These are phyloP conservation scores for Ammodytes marinus DNA, from an alignment of 2,113 vertebrate species.

Conservation along the genomic window DNA sequence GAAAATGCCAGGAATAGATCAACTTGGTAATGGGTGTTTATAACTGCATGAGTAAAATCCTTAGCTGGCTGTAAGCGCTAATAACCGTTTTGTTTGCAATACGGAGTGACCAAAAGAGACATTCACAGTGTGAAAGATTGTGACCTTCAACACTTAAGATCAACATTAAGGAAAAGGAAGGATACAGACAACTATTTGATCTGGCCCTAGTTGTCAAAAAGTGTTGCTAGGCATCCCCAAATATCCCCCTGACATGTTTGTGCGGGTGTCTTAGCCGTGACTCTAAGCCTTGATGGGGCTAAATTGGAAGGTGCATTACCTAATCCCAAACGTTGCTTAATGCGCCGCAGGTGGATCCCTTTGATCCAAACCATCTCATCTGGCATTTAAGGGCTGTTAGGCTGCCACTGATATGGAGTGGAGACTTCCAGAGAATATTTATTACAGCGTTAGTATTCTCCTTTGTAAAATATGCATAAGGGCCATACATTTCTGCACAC, in stretches of 20 bases:
- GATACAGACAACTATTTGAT: conserved; percentile 2
- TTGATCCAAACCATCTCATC: conserved; percentile 66
- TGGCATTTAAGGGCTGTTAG: conserved; percentile 61
- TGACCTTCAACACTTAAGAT: neutral
- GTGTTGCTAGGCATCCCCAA: conserved; percentile 42
- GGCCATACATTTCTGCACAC: conserved; percentile 44
- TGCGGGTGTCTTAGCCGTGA: conserved; percentile 49
- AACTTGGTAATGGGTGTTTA: neutral
- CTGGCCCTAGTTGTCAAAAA: conserved; percentile 29
- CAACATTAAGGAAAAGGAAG: neutral
- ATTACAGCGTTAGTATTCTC: conserved; percentile 50
- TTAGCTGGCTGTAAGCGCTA: neutral
- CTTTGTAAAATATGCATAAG: conserved; percentile 72
- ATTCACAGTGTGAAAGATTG: neutral
- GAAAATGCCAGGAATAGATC: neutral
- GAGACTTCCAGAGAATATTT: conserved; percentile 36
- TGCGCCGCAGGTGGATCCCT: conserved; percentile 65
- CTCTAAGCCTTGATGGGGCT: conserved; percentile 63
- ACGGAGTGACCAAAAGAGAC: neutral
- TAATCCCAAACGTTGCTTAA: conserved; percentile 58
- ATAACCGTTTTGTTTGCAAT: neutral
- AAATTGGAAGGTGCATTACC: conserved; percentile 48
- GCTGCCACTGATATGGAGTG: neutral
- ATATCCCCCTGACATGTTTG: conserved; percentile 72
- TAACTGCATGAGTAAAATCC: neutral